Evolutionary conservation across 2,797 vertebrate genomes (phyloP).

Genomic region (Buceros bicornis): DNA sequence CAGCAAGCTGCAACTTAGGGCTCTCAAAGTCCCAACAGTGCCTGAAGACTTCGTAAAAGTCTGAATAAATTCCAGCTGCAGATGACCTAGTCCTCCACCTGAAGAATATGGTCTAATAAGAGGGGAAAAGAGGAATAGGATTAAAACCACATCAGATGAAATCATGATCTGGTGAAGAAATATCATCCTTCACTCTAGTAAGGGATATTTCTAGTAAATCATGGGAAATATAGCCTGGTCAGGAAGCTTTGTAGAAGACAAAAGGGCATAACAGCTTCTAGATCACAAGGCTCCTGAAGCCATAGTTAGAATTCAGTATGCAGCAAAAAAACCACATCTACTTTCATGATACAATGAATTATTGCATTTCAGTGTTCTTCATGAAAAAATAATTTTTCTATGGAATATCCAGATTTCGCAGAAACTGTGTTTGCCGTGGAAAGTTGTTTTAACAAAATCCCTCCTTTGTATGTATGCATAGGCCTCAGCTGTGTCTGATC

Average conservation of each 20-base stretch:
- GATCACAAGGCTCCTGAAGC: neutral
- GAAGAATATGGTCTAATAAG: neutral
- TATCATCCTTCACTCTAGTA: neutral
- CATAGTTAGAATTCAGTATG: neutral
- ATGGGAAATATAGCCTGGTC: neutral
- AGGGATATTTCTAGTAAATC: neutral
- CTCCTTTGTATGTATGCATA: neutral
- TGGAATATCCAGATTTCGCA: neutral
- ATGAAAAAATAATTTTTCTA: neutral
- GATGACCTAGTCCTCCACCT: neutral
- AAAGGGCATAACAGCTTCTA: neutral
- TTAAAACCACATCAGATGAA: neutral
- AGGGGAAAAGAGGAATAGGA: neutral
- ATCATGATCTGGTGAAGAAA: neutral
- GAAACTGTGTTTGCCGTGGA: neutral
- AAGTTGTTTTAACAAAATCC: neutral
- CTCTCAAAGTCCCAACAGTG: neutral
- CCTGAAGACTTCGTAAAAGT: neutral
- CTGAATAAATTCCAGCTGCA: neutral
- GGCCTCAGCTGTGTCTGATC: neutral
- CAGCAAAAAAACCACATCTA: neutral
- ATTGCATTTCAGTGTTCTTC: neutral
- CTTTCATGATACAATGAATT: neutral
- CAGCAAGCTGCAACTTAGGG: accelerated
- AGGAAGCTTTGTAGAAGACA: neutral